Base-by-base conservation (phyloP, 2,113 vertebrate species). In the Triplophysa dalaica region DNA sequence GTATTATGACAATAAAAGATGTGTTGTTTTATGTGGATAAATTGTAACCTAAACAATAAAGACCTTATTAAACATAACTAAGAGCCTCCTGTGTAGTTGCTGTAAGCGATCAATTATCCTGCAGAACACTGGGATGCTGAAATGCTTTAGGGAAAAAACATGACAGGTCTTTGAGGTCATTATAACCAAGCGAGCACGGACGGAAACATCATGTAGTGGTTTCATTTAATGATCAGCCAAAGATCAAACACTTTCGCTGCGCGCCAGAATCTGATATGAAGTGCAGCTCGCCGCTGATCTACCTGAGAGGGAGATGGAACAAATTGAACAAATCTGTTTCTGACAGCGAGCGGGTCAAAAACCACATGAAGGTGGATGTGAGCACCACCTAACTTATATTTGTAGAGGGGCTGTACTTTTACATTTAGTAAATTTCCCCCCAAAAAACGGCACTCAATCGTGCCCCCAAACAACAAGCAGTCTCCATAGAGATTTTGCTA, bases 221-320 rank as follows among this genome's bases (percentile, higher is more conserved):
- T 45, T 43, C 63, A 69, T 74, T 84, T 84, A 81, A 84, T 74
- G 69, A 84, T 84, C 63, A 58, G 22, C 54, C 62, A 22, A 81
- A 84, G 78, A 84, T 84, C 79, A 84, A 81, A 74, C 78, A 12
- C 45, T 48, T 80, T 80, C 64, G 67, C 33, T 17, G 61, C 13
- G 33, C 62, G 54, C 12, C 54, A 21, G 67, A 75, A 70, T 68
- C 26, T 72, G 50, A 43, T 81, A 58, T 29, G 21, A 26, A 58
- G 58, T 45, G n/a, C 72, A 45, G n/a, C 21, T 75, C 24, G 10
- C 22, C 50, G 22, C 68, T 70, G 68, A 58, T 5, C 21, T 75
- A 41, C 19, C 41, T n/a, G 21, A 50, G 65, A 80, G 63, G 17
- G 50, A 56, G 43, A 75, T 11, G 17, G 41, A 75, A 70, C 65